Evolutionary conservation across 64 coral and sea anemone genomes (phyloP).

Genomic region (Platygyra sinensis): DNA sequence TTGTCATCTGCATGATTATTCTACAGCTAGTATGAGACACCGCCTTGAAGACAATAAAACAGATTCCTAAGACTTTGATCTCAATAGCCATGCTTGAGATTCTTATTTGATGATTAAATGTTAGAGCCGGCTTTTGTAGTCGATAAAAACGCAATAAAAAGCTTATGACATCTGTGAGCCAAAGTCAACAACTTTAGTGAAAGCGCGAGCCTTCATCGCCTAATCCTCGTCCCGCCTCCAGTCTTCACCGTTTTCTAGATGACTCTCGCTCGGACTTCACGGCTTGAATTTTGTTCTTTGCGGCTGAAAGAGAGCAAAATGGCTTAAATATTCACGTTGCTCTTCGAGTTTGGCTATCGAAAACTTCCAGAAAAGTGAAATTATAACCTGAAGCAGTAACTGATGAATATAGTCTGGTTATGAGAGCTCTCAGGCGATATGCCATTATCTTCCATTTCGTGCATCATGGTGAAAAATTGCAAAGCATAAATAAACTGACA

Average conservation of each 20-base stretch:
- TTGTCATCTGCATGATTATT: too few relatives aligned
- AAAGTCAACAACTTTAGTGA: not conserved
- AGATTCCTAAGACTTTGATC: not conserved
- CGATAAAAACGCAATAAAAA: not conserved
- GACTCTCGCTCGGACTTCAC: not conserved
- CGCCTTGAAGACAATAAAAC: not conserved
- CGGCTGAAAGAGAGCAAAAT: too few relatives aligned
- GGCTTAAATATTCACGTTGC: too few relatives aligned
- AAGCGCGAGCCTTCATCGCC: not conserved
- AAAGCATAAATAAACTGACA: too few relatives aligned
- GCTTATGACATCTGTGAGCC: not conserved
- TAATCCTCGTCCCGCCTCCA: not conserved
- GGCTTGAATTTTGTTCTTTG: not conserved
- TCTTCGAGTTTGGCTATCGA: too few relatives aligned
- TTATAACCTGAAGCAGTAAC: too few relatives aligned
- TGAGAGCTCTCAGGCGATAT: too few relatives aligned
- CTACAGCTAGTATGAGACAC: too few relatives aligned
- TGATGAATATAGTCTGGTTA: too few relatives aligned
- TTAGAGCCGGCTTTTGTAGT: not conserved
- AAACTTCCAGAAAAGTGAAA: too few relatives aligned
- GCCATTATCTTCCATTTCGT: too few relatives aligned
- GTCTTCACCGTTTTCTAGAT: not conserved
- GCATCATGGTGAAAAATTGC: too few relatives aligned
- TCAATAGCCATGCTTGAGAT: not conserved
- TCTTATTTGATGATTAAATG: slow-evolving; percentile 12